A percentile compares a stretch with the other conserved stretches of the same genome.
phyloP scores from a whole-genome alignment of 2,797 vertebrate species.

The Acanthurus lineatus region DNA sequence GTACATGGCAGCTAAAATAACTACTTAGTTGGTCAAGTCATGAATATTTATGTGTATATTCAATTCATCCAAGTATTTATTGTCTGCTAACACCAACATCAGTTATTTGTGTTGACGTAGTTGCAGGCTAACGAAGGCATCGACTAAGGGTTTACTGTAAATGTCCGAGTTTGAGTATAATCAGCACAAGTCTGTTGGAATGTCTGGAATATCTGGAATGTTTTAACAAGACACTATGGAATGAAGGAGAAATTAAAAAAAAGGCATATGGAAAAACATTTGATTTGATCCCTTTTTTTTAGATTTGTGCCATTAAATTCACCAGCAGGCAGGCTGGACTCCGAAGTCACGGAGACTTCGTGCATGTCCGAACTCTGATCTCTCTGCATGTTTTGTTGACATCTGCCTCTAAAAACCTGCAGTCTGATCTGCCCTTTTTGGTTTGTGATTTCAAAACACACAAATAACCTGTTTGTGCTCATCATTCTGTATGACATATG shows the following conservation, averaged over 20 bases:
- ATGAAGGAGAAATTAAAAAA: slow-evolving; percentile 44
- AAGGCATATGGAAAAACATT: slow-evolving; percentile 41
- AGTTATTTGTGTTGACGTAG: slow-evolving; percentile 14
- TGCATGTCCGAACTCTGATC: background rate
- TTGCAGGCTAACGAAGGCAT: slow-evolving; percentile 52
- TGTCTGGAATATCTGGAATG: slow-evolving; percentile 87
- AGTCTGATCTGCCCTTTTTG: background rate
- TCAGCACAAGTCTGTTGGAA: slow-evolving; percentile 79
- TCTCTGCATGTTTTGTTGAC: slow-evolving; percentile 5
- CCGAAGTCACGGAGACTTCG: background rate
- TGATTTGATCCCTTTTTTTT: slow-evolving; percentile 20
- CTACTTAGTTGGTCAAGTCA: slow-evolving; percentile 39
- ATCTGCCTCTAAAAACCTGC: slow-evolving; percentile 16
- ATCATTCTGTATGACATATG: background rate
- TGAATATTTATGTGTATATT: slow-evolving; percentile 31
- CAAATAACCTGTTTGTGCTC: slow-evolving; percentile 12
- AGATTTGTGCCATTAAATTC: slow-evolving; percentile 53
- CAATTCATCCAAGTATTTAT: slow-evolving; percentile 21
- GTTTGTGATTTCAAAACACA: slow-evolving; percentile 26
- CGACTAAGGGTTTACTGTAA: slow-evolving; percentile 41
- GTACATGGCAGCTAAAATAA: slow-evolving; percentile 67
- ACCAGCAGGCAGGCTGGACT: slow-evolving; percentile 15
- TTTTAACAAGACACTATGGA: slow-evolving; percentile 77
- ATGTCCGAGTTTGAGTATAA: slow-evolving; percentile 41
- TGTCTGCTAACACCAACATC: slow-evolving; percentile 35